These are phyloP conservation scores for Thripadectes ignobilis DNA, from an alignment of 2,797 vertebrate species.

Conservation along the genomic window DNA sequence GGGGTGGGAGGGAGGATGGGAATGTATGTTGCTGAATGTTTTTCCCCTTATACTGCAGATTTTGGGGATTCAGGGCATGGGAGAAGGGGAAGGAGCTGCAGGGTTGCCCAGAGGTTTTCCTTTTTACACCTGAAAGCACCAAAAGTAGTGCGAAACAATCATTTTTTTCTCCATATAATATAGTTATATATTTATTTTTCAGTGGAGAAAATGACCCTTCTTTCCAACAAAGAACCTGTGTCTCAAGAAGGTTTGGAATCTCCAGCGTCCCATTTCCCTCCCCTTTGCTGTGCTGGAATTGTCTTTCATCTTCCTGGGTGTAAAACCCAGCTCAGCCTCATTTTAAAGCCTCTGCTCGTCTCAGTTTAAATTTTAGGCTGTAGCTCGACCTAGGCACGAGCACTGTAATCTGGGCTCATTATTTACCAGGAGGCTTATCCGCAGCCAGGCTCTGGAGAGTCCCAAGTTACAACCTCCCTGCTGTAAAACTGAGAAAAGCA, in stretches of 20 bases:
- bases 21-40: rapidly evolving
- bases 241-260: background rate
- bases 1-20: background rate
- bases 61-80: background rate
- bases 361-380: background rate
- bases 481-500: background rate
- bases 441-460: background rate
- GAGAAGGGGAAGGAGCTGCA: background rate
- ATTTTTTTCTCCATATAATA: background rate
- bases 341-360: rapidly evolving
- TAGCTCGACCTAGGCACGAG: background rate
- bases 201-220: background rate
- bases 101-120: background rate
- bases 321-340: background rate
- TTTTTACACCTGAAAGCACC: background rate
- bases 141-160: rapidly evolving
- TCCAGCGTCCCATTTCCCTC: background rate
- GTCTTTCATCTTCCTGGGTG: background rate
- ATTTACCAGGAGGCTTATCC: background rate
- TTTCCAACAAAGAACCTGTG: background rate
- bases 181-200: rapidly evolving
- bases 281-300: rapidly evolving
- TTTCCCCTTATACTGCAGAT: background rate
- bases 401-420: background rate
- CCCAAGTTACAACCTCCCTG: background rate